Percentiles rank a stretch among this genome's conserved stretches.
phyloP scores from a whole-genome alignment of 2,113 vertebrate species.

The Poeciliopsis retropinna region DNA sequence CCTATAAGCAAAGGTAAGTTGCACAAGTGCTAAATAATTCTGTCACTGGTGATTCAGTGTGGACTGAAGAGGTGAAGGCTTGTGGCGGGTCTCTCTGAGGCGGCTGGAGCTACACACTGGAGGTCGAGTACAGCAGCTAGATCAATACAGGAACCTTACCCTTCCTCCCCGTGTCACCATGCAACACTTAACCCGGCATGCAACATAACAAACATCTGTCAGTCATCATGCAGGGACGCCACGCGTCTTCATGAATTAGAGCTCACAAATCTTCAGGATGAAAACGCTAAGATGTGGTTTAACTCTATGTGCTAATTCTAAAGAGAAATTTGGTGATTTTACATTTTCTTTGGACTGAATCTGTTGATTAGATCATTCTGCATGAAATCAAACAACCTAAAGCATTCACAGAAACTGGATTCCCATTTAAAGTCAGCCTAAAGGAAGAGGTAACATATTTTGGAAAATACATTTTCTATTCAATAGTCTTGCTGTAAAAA shows the following conservation, averaged over 20 bases:
- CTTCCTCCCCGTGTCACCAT: slow-evolving; percentile 34
- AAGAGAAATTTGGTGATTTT: neutral
- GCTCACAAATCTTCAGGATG: slow-evolving; percentile 3
- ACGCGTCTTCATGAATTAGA: slow-evolving; percentile 43
- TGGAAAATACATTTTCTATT: neutral
- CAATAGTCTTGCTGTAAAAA: neutral
- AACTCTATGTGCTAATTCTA: slow-evolving; percentile 24
- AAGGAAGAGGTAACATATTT: neutral
- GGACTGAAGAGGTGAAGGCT: slow-evolving; percentile 58
- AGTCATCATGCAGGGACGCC: slow-evolving; percentile 62
- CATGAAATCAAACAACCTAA: slow-evolving; percentile 10
- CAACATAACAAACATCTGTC: slow-evolving; percentile 59
- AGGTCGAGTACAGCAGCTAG: slow-evolving; percentile 30
- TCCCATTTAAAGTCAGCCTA: neutral
- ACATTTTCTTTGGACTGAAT: neutral
- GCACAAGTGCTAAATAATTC: too few relatives aligned
- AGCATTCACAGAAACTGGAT: neutral
- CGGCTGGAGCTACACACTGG: slow-evolving; percentile 45
- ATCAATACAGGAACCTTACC: slow-evolving; percentile 62
- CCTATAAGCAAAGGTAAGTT: too few relatives aligned
- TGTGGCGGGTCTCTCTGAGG: slow-evolving; percentile 35
- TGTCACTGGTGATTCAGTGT: neutral
- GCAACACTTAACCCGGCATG: slow-evolving; percentile 69
- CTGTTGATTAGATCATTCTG: neutral
- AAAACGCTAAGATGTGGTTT: slow-evolving; percentile 3